phyloP scores from a whole-genome alignment of 1,140 invertebrate genomes.

The Zaprionus inermis region DNA sequence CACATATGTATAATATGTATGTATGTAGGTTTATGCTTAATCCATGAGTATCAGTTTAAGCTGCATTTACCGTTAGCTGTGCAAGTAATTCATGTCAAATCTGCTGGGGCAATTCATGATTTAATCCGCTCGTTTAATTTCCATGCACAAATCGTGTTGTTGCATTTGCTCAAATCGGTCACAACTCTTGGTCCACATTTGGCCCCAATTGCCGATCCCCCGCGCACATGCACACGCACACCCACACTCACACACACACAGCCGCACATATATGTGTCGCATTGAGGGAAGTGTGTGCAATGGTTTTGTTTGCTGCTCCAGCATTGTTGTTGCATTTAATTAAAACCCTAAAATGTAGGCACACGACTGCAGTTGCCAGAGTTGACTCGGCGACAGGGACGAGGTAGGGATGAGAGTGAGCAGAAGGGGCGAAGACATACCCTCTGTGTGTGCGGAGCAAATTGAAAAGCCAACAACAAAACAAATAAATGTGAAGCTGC shows the following conservation, averaged over 20 bases:
- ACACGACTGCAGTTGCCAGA: slow-evolving; percentile 55
- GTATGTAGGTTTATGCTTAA: not conserved
- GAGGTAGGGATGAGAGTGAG: not conserved
- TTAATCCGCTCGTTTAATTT: slow-evolving; percentile 74
- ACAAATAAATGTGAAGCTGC: slow-evolving; percentile 64
- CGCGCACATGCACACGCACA: slow-evolving; percentile 11
- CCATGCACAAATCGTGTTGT: slow-evolving; percentile 55
- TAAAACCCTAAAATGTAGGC: slow-evolving; percentile 66
- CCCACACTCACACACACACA: slow-evolving; percentile 11
- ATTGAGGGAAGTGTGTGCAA: slow-evolving; percentile 31
- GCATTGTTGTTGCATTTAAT: slow-evolving; percentile 77
- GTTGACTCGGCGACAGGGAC: slow-evolving; percentile 18
- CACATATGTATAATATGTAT: no score
- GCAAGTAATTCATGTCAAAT: slow-evolving; percentile 34
- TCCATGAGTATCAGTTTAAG: slow-evolving; percentile 21
- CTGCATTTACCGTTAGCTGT: slow-evolving; percentile 22
- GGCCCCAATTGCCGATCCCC: not conserved
- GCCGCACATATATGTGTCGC: slow-evolving; percentile 10
- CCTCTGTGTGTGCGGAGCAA: slow-evolving; percentile 7
- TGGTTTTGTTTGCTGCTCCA: slow-evolving; percentile 46
- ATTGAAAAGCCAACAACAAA: slow-evolving; percentile 53
- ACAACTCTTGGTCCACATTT: slow-evolving; percentile 47
- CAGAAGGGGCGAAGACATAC: not conserved
- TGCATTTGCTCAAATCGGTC: slow-evolving; percentile 28
- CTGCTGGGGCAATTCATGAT: slow-evolving; percentile 65